phyloP scores from a whole-genome alignment of 2,113 vertebrate species.

The Chascanopsetta lugubris region DNA sequence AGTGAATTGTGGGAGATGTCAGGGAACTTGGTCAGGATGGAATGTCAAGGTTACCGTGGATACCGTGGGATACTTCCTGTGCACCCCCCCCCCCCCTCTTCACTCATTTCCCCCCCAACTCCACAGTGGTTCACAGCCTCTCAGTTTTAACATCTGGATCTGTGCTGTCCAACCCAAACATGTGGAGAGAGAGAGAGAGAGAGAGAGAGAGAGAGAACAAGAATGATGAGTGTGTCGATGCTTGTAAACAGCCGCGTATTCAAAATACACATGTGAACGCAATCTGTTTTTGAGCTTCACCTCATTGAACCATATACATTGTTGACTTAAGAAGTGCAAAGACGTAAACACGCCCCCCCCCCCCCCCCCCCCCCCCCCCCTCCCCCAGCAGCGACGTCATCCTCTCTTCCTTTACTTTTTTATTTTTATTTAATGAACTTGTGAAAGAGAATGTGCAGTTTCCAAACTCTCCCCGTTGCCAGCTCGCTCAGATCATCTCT shows the following conservation, averaged over 20 bases:
- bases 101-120: constrained; percentile 16
- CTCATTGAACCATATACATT: background rate
- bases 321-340: background rate
- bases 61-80: constrained; percentile 85
- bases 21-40: constrained; percentile 77
- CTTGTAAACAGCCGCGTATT: constrained; percentile 30
- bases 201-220: constrained; percentile 13
- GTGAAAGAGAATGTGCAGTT: background rate
- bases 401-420: background rate
- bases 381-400: no score
- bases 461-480: background rate
- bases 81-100: background rate
- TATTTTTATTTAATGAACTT: background rate
- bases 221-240: constrained; percentile 35
- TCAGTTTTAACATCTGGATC: constrained; percentile 79
- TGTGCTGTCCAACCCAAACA: constrained; percentile 66
- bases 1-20: constrained; percentile 78
- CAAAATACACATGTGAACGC: background rate
- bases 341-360: background rate
- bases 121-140: constrained; percentile 65
- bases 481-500: background rate
- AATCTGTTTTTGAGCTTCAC: background rate
- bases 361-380: no score
- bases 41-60: constrained; percentile 82
- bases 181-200: constrained; percentile 41